Conservation (phyloP, 2,113 vertebrate species). For the Thamnophis sirtalis region DNA sequence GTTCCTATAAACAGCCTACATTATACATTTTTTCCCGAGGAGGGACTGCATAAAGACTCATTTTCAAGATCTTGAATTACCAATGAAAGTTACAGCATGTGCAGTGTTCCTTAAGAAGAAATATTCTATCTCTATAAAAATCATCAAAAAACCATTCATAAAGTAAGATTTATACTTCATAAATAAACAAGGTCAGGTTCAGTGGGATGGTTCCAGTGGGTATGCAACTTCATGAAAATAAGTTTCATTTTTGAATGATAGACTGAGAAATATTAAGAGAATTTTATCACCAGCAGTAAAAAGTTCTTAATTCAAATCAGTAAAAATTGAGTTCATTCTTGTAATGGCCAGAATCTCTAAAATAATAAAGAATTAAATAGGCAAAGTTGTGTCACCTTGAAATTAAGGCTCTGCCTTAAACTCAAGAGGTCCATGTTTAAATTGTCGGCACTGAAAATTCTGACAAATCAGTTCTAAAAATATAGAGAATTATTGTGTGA, state of each 20-base stretch:
- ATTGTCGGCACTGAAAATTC: neutral
- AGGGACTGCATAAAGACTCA: neutral
- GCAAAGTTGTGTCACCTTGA: too few species aligned
- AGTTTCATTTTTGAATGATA: neutral
- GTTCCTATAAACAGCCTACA: neutral
- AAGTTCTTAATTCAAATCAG: neutral
- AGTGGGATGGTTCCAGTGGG: neutral
- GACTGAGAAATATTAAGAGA: neutral
- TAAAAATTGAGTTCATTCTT: neutral
- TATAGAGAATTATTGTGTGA: neutral
- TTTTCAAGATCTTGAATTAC: neutral
- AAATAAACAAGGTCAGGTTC: neutral
- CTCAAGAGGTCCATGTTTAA: neutral
- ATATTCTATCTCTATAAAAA: neutral
- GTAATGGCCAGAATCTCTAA: neutral
- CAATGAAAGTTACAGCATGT: neutral
- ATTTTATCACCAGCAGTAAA: neutral
- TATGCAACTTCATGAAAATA: neutral
- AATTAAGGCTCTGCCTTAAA: neutral
- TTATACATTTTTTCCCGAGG: neutral
- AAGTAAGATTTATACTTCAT: neutral
- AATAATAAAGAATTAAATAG: neutral
- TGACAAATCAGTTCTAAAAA: neutral
- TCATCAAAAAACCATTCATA: neutral
- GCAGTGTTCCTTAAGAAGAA: neutral